These are phyloP conservation scores for Bicyclus anynana DNA, from an alignment of 1,140 invertebrate genomes.

Conservation along the genomic window DNA sequence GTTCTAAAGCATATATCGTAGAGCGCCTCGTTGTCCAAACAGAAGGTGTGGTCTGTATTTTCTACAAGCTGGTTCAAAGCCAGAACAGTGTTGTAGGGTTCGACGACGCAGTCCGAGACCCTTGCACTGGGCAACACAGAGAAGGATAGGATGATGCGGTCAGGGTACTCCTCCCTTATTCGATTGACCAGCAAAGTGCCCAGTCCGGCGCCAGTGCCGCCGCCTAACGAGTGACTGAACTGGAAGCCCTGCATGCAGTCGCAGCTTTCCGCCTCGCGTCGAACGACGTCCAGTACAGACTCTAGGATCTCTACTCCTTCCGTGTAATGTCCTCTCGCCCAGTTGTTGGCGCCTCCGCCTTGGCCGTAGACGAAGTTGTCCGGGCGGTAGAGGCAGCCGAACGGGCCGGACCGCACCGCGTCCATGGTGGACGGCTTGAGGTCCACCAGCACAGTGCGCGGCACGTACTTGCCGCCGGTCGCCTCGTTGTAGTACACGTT, in stretches of 20 bases:
- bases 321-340: conserved; percentile 96
- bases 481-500: conserved; percentile 94
- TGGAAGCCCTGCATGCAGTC: conserved; percentile 87
- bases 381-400: conserved; percentile 92
- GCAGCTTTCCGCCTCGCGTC: conserved; percentile 92
- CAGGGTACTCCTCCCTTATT: conserved; percentile 86
- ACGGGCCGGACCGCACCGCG: conserved; percentile 84
- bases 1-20: conserved; percentile 96
- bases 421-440: conserved; percentile 92
- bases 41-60: conserved; percentile 83
- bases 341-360: conserved; percentile 86
- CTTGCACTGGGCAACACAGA: conserved; percentile 89
- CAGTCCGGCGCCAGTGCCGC: conserved; percentile 91
- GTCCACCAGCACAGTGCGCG: conserved; percentile 92
- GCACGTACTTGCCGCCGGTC: conserved; percentile 90
- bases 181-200: conserved; percentile 82
- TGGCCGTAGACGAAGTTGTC: conserved; percentile 86
- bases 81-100: conserved; percentile 90
- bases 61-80: conserved; percentile 87
- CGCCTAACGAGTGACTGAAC: conserved; percentile 82
- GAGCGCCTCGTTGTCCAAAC: conserved; percentile 75
- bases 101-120: conserved; percentile 91
- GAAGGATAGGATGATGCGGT: conserved; percentile 91
- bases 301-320: conserved; percentile 95
- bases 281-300: conserved; percentile 90